Conservation (phyloP, 1,140 invertebrate genomes). For the Elysia chlorotica region DNA sequence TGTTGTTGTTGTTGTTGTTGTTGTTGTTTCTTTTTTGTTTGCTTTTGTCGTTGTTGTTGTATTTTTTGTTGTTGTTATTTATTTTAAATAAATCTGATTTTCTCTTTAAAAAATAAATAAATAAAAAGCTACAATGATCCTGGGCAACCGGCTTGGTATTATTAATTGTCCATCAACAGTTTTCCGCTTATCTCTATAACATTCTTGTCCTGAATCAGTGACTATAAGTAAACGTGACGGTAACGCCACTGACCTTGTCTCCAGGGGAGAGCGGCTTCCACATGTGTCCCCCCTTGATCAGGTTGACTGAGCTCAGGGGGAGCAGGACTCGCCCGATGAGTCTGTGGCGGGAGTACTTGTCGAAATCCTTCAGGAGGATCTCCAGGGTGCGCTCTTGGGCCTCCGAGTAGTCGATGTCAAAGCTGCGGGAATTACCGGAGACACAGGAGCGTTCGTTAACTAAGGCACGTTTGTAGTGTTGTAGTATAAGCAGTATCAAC, state of each 20-base stretch:
- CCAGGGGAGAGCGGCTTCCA: slow-evolving; percentile 62
- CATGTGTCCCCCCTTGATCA: slow-evolving; percentile 63
- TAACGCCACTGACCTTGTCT: not conserved
- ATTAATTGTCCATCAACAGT: not conserved
- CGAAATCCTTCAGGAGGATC: slow-evolving; percentile 60
- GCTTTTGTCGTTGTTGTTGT: not conserved
- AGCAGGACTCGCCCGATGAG: slow-evolving; percentile 57
- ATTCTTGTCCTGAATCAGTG: not conserved
- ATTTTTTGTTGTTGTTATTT: not conserved
- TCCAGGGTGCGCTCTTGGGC: slow-evolving; percentile 51
- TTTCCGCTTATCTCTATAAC: no score
- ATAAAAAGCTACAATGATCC: no score
- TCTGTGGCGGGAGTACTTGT: slow-evolving; percentile 59
- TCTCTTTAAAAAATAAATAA: no score
- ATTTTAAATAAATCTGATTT: not conserved
- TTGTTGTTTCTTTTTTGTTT: not conserved
- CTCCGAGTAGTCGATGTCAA: slow-evolving; percentile 56
- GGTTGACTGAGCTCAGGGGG: slow-evolving; percentile 50
- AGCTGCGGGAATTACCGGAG: no score
- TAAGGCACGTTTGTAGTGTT: no score
- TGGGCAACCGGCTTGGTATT: no score
- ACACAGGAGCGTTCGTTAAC: no score
- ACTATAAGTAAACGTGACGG: not conserved
- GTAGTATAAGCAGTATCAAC: no score
- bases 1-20: no score